Evolutionary conservation across 1,140 invertebrate genomes (phyloP).

Genomic region (Diorhabda elongata): DNA sequence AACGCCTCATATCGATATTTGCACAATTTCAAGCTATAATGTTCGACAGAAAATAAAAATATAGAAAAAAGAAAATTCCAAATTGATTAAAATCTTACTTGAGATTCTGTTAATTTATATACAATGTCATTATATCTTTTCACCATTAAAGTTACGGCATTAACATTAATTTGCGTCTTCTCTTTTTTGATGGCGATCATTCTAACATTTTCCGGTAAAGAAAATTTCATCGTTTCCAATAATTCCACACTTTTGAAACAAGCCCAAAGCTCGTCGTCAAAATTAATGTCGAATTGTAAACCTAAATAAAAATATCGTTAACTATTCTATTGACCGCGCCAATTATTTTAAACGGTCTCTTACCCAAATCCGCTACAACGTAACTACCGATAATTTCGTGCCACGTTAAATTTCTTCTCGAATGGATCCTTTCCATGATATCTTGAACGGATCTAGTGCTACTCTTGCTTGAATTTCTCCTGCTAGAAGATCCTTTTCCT

Average conservation of each 20-base stretch:
- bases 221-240: slow-evolving; percentile 69
- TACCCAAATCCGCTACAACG: slow-evolving; percentile 57
- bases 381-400: slow-evolving; percentile 60
- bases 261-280: slow-evolving; percentile 63
- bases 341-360: neutral
- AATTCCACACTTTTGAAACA: slow-evolving; percentile 72
- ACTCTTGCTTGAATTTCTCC: slow-evolving; percentile 19
- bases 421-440: slow-evolving; percentile 45
- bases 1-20: too few species aligned
- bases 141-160: slow-evolving; percentile 56
- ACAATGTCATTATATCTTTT: slow-evolving; percentile 58
- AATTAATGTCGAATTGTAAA: slow-evolving; percentile 62
- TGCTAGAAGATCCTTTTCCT: neutral
- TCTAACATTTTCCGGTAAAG: slow-evolving; percentile 62
- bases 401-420: slow-evolving; percentile 57
- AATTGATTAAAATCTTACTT: slow-evolving; percentile 48
- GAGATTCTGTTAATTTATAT: slow-evolving; percentile 56
- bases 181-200: slow-evolving; percentile 67
- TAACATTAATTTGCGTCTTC: slow-evolving; percentile 60
- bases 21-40: too few species aligned
- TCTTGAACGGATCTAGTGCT: slow-evolving; percentile 19
- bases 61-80: too few species aligned
- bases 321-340: neutral
- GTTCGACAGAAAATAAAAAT: too few species aligned
- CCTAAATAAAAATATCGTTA: slow-evolving; percentile 31